A percentile compares a stretch with the other conserved stretches of the same genome.
These are phyloP conservation scores for Toxotes lorentzi DNA, from an alignment of 2,797 vertebrate genomes.

Conservation along the genomic window DNA sequence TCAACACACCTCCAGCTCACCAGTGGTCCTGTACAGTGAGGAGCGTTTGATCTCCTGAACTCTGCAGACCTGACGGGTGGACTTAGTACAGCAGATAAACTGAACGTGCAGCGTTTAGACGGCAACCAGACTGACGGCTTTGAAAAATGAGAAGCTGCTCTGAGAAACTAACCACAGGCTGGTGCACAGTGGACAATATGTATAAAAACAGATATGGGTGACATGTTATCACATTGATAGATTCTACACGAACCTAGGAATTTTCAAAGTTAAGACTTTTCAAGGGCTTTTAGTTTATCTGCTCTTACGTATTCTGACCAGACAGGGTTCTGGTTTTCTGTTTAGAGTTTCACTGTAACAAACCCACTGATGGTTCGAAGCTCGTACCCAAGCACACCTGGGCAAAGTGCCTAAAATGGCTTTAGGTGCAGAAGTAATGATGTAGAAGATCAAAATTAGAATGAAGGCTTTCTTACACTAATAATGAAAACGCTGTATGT, in stretches of 20 bases:
- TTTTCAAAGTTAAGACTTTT: no score
- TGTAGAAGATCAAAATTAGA: neutral
- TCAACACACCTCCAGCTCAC: neutral
- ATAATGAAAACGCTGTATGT: neutral
- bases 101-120: neutral
- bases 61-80: constrained; percentile 22
- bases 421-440: neutral
- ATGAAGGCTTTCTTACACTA: neutral
- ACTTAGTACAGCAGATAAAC: neutral
- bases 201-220: no score
- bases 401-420: neutral
- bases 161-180: no score
- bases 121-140: constrained; percentile 33
- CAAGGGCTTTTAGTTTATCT: no score
- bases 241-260: no score
- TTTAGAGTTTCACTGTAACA: no score
- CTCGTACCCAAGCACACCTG: neutral
- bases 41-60: constrained; percentile 3
- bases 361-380: neutral
- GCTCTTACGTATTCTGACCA: no score
- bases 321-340: no score
- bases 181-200: no score
- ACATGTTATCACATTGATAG: no score
- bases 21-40: neutral
- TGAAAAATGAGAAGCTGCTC: neutral